Evolutionary conservation across 2,797 vertebrate species (phyloP), one percentile per base, ranked within the genome.

Genomic region (Ctenochaetus hawaiiensis): DNA sequence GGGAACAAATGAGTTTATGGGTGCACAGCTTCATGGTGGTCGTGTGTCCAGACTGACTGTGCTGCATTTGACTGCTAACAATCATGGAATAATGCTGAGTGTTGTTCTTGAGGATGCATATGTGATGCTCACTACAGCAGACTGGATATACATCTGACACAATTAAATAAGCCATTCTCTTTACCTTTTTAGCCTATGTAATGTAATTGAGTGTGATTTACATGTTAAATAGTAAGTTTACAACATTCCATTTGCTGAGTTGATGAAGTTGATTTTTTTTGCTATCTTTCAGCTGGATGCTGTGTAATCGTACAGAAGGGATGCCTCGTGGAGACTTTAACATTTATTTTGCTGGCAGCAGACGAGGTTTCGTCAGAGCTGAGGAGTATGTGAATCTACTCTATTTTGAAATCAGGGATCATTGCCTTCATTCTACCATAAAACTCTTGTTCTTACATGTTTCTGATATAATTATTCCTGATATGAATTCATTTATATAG

Each of bases 311-410:
- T n/a, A 93, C 90, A 76, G 59, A 81, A 88, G 82, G 88, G 51
- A 95, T 94, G 94, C 95, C 95, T 84, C 92, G 93, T 20, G 93
- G 94, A 83, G 94, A 95, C 39, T 96, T 96, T 86, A 95, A 90
- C 76, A 93, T 96, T 80, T 94, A 95, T 73, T 95, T 96, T 81
- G 84, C 95, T 69, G 94, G 91, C 53, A 93, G 92, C 82, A 84
- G 93, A 64, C 77, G 93, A 48, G 93, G 94, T 84, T 79, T 77
- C 12, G 79, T 95, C 85, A 86, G 93, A 90, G 94, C 94, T 60
- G 96, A 96, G 66, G 96, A 96, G 96, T 96, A 82, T 47, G 93
- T 78, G 34, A 57, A 44, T 57, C 22, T 47, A 18, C 75, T 81
- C 66, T 58, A 22, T 63, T 45, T 67, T 30, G 4, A 68, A 77